phyloP scores from a whole-genome alignment of 2,113 vertebrate genomes.

The Pelecanus crispus region DNA sequence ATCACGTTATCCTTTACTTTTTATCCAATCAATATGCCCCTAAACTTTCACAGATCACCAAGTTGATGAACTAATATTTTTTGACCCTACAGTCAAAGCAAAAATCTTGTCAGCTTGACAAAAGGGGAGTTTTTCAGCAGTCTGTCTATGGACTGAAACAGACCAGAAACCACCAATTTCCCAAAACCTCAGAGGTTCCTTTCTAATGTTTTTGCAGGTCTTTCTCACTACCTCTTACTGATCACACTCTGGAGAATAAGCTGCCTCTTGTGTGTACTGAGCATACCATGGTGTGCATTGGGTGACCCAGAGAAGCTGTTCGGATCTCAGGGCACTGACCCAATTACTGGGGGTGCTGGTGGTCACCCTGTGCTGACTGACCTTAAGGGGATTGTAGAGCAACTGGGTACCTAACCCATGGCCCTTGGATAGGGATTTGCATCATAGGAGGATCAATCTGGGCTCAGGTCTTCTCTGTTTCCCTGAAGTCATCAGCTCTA shows the following conservation, averaged over 20 bases:
- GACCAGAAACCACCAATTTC: not conserved
- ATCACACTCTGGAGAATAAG: not conserved
- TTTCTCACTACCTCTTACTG: not conserved
- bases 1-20: not conserved
- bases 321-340: not conserved
- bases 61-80: not conserved
- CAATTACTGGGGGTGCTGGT: not conserved
- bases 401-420: not conserved
- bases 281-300: fast-evolving
- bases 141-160: not conserved
- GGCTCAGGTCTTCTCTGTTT: not conserved
- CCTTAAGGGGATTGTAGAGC: not conserved
- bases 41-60: not conserved
- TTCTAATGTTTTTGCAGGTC: not conserved
- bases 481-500: not conserved
- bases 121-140: not conserved
- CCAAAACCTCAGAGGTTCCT: not conserved
- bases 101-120: not conserved
- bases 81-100: not conserved
- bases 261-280: not conserved
- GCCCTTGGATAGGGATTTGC: not conserved
- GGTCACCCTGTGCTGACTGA: not conserved
- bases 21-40: not conserved
- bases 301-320: not conserved
- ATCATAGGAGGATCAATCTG: not conserved